Percentiles rank a stretch among this genome's conserved stretches.
These are phyloP conservation scores for Coilia nasus DNA, from an alignment of 2,797 vertebrate genomes.

Conservation along the genomic window DNA sequence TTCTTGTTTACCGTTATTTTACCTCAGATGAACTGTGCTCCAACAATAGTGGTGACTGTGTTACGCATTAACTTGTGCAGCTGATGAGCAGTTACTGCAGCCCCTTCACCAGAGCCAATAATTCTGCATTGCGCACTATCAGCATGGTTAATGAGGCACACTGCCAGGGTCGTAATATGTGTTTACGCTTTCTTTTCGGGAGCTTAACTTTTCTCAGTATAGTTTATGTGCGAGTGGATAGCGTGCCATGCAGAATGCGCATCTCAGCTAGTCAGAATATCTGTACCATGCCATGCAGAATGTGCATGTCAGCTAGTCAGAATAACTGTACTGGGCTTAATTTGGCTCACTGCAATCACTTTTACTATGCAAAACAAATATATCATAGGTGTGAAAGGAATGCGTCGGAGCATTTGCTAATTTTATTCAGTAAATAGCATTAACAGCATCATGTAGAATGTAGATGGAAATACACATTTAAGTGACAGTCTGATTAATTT, in stretches of 20 bases:
- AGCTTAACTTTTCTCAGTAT: not conserved
- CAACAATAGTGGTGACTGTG: not conserved
- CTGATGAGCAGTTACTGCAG: not conserved
- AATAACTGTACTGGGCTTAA: not conserved
- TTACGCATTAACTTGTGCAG: not conserved
- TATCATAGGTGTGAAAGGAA: too few species aligned
- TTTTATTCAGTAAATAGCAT: not conserved
- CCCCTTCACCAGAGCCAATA: not conserved
- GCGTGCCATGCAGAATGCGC: not conserved
- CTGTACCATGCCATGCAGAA: not conserved
- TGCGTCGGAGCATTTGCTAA: not conserved
- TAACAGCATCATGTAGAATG: too few species aligned
- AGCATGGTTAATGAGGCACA: not conserved
- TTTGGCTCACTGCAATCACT: not conserved
- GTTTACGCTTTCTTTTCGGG: not conserved
- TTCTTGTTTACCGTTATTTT: not conserved
- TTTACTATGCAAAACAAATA: too few species aligned
- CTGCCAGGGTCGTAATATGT: not conserved
- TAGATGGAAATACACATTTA: not conserved
- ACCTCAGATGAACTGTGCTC: not conserved
- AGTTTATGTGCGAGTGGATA: too few species aligned
- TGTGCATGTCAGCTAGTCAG: not conserved
- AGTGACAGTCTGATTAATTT: not conserved
- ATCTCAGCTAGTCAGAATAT: not conserved
- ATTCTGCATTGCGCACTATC: not conserved